Conservation (phyloP, 2,113 vertebrate genomes). For the Trochalopteron elliotii region DNA sequence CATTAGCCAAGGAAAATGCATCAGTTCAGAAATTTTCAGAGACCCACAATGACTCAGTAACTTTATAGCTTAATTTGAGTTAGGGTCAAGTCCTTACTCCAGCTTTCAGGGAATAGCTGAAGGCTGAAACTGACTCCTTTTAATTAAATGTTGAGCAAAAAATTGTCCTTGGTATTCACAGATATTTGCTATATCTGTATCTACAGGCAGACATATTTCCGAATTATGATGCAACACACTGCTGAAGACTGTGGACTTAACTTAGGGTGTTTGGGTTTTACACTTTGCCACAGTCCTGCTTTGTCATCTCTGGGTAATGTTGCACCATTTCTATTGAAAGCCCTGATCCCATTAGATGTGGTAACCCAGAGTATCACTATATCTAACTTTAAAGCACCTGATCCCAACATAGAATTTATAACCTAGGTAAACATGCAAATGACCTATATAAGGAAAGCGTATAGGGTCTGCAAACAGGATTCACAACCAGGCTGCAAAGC, state of each 20-base stretch:
- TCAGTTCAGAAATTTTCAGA: conserved; percentile 32
- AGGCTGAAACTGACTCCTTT: background rate
- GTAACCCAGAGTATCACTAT: background rate
- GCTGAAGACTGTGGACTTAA: background rate
- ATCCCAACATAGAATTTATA: background rate
- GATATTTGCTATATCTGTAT: background rate
- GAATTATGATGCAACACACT: background rate
- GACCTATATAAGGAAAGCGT: background rate
- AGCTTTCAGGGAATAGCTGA: background rate
- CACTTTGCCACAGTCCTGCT: background rate
- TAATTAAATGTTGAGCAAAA: background rate
- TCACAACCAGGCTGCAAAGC: background rate
- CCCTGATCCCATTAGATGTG: background rate
- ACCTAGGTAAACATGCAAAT: background rate
- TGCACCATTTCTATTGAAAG: background rate
- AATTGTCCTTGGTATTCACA: background rate
- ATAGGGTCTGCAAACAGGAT: background rate
- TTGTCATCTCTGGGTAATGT: background rate
- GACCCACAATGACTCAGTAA: background rate
- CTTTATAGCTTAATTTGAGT: background rate
- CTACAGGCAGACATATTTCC: background rate
- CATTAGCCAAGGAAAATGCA: conserved; percentile 36
- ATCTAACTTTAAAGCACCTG: background rate
- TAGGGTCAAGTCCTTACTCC: background rate
- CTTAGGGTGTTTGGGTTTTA: background rate